Evolutionary conservation across 1,140 invertebrate genomes (phyloP).

Genomic region (Leucophenga varia): DNA sequence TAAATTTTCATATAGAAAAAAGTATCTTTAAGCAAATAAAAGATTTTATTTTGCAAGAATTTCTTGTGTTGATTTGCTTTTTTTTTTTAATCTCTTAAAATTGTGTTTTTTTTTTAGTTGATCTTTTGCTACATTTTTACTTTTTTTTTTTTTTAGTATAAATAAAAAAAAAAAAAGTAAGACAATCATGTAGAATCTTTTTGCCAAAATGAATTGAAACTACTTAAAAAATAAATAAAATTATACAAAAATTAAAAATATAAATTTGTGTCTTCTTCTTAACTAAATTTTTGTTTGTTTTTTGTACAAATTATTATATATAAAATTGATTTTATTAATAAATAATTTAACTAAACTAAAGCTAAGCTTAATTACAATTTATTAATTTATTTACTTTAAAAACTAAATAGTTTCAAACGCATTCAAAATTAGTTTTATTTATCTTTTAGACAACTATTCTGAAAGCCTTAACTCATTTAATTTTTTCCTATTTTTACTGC

Average conservation of each 20-base stretch:
- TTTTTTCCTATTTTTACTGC: too few relatives aligned
- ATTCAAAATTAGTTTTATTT: too few relatives aligned
- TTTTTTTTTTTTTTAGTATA: too few relatives aligned
- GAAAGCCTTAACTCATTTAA: too few relatives aligned
- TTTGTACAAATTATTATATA: too few relatives aligned
- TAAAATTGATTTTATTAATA: too few relatives aligned
- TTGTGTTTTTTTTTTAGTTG: slow-evolving; percentile 8
- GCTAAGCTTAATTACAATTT: slow-evolving; percentile 22
- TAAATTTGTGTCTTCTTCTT: too few relatives aligned
- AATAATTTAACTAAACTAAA: slow-evolving; percentile 52
- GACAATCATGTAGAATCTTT: slow-evolving; percentile 55
- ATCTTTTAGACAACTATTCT: too few relatives aligned
- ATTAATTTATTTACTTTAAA: neutral
- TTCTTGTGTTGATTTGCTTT: slow-evolving; percentile 11
- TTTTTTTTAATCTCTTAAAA: slow-evolving; percentile 10
- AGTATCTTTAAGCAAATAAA: slow-evolving; percentile 20
- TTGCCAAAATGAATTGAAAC: slow-evolving; percentile 47
- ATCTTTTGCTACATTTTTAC: slow-evolving; percentile 23
- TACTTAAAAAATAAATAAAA: slow-evolving; percentile 27
- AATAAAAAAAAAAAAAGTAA: slow-evolving; percentile 26
- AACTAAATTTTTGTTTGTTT: too few relatives aligned
- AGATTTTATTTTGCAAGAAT: slow-evolving; percentile 26
- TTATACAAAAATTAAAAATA: slow-evolving; percentile 26
- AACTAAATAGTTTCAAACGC: too few relatives aligned
- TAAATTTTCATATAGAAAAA: too few relatives aligned